These are phyloP conservation scores for Rhynchotus rufescens DNA, from an alignment of 2,797 vertebrate species.

Conservation along the genomic window DNA sequence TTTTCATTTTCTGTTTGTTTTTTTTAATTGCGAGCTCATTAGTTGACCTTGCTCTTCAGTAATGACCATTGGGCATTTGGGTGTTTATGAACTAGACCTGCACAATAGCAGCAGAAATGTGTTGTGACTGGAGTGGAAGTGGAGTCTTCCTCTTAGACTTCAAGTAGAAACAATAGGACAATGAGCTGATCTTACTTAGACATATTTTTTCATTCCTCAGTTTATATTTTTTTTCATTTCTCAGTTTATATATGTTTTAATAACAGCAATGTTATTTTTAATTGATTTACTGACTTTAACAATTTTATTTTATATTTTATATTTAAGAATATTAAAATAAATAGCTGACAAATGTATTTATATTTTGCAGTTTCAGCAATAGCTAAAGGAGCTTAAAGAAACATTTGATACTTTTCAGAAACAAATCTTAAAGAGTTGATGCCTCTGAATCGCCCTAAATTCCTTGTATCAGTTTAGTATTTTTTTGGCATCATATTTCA, in stretches of 20 bases:
- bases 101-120: not conserved
- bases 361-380: not conserved
- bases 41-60: not conserved
- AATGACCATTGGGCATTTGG: not conserved
- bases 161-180: not conserved
- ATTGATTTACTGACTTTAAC: not conserved
- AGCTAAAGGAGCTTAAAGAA: not conserved
- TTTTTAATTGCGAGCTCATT: not conserved
- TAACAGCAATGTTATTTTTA: not conserved
- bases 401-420: not conserved
- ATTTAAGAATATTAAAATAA: not conserved
- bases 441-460: not conserved
- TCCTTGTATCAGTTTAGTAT: not conserved
- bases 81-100: not conserved
- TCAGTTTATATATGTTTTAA: no score
- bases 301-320: not conserved
- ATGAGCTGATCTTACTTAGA: not conserved
- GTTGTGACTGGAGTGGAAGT: not conserved
- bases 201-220: not conserved
- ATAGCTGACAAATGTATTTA: not conserved
- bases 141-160: not conserved
- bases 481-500: not conserved
- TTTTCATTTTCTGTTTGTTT: not conserved
- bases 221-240: no score
- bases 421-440: not conserved